Evolutionary conservation across 1,140 invertebrate genomes (phyloP).

Genomic region (Bombus superbus): DNA sequence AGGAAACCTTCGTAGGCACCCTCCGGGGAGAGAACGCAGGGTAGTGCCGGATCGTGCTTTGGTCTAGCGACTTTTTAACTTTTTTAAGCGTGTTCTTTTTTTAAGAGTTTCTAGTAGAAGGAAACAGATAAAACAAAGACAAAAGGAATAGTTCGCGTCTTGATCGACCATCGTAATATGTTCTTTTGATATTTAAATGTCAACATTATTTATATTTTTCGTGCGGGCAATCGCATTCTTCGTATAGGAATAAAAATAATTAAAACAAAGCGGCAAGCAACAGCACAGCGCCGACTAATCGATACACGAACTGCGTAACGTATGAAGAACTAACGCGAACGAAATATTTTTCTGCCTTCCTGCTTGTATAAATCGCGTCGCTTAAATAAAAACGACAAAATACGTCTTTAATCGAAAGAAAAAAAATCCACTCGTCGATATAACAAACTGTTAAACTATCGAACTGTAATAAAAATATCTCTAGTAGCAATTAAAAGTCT

Average conservation of each 20-base stretch:
- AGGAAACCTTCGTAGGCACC: too few species aligned
- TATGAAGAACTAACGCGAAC: neutral
- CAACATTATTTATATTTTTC: neutral
- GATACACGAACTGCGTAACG: neutral
- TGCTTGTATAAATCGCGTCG: too few species aligned
- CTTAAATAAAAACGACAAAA: neutral
- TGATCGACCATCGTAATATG: neutral
- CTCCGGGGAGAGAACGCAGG: too few species aligned
- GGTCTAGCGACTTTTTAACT: neutral
- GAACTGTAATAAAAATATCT: neutral
- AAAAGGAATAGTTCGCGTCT: neutral
- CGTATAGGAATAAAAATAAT: neutral
- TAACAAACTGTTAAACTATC: neutral
- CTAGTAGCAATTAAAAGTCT: too few species aligned
- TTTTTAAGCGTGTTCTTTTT: neutral
- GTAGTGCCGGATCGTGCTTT: too few species aligned
- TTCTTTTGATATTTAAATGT: constrained; percentile 1
- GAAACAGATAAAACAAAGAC: neutral
- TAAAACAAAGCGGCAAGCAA: neutral
- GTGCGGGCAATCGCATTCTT: neutral
- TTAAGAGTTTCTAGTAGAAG: neutral
- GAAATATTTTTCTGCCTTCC: too few species aligned
- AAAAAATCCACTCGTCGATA: neutral
- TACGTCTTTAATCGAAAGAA: too few species aligned
- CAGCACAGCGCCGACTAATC: neutral